Percentiles rank a stretch among this genome's conserved stretches.
Evolutionary conservation across 2,113 vertebrate species (phyloP).

Genomic region (Tenebrosternarchus preto): DNA sequence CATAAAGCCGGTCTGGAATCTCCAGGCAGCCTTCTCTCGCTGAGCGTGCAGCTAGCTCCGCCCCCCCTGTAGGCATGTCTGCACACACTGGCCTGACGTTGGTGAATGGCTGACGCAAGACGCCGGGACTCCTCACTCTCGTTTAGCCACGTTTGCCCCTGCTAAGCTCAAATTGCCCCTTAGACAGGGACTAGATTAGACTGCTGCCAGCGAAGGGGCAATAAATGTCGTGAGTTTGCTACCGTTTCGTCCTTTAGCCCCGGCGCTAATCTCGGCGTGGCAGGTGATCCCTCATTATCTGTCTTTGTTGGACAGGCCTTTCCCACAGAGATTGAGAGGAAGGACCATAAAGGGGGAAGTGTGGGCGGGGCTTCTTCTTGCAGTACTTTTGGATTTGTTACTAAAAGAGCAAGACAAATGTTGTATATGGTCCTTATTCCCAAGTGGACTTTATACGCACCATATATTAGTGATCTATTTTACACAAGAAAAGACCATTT

Average conservation of each 20-base stretch:
- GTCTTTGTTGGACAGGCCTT: constrained; percentile 1
- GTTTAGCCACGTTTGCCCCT: background rate
- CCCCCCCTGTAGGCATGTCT: no score
- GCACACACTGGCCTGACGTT: no score
- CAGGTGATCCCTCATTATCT: constrained; percentile 35
- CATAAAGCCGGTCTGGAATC: no score
- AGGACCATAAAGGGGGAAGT: background rate
- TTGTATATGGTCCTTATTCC: no score
- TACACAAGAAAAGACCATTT: no score
- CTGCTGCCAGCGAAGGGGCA: background rate
- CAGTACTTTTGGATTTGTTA: background rate
- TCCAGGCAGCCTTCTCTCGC: no score
- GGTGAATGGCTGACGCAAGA: no score
- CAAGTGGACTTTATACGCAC: no score
- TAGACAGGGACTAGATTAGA: constrained; percentile 21
- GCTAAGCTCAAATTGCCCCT: background rate
- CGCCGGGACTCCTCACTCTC: no score
- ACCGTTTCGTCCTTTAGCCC: no score
- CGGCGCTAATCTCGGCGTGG: constrained; percentile 23
- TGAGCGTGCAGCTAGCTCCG: no score
- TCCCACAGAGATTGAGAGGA: background rate
- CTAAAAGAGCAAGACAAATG: background rate
- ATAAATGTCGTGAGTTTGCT: constrained; percentile 38
- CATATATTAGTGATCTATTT: no score
- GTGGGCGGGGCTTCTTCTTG: background rate